Conservation (phyloP, 1,140 invertebrate genomes). For the Streblospio benedicti region DNA sequence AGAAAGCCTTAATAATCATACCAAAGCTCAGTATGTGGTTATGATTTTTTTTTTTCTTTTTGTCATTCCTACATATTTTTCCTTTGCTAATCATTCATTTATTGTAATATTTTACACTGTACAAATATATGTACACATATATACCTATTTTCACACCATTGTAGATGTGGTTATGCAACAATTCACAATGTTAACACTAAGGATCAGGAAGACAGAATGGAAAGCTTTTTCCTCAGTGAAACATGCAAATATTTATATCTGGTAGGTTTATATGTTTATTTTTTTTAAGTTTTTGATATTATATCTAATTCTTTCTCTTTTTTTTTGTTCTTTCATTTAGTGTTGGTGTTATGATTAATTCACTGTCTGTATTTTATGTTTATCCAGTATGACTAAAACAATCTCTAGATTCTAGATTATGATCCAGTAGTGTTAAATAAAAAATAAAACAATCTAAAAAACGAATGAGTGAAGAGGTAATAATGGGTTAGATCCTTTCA, state of each 20-base stretch:
- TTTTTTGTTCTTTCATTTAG: no score
- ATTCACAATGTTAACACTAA: conserved; percentile 78
- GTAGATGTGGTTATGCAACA: conserved; percentile 60
- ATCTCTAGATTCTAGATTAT: no score
- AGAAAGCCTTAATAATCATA: conserved; percentile 54
- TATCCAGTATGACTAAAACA: no score
- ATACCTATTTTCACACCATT: neutral
- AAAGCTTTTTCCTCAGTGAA: conserved; percentile 96
- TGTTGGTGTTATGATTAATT: no score
- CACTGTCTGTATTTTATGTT: no score
- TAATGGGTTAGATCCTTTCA: no score
- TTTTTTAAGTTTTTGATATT: neutral
- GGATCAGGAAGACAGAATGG: conserved; percentile 93
- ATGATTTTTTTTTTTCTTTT: conserved; percentile 4
- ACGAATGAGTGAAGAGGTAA: no score
- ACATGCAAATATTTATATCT: conserved; percentile 95
- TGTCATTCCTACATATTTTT: conserved; percentile 6
- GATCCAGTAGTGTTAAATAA: neutral
- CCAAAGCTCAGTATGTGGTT: conserved; percentile 49
- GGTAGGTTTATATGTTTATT: conserved; percentile 43
- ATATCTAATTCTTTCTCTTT: conserved; percentile 5
- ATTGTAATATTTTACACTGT: neutral
- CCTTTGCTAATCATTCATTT: conserved; percentile 8
- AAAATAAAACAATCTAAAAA: neutral
- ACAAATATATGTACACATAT: conserved; percentile 2